Evolutionary conservation across 2,797 vertebrate genomes (phyloP), one percentile per base, ranked within the genome.

Genomic region (Thamnophis elegans): DNA sequence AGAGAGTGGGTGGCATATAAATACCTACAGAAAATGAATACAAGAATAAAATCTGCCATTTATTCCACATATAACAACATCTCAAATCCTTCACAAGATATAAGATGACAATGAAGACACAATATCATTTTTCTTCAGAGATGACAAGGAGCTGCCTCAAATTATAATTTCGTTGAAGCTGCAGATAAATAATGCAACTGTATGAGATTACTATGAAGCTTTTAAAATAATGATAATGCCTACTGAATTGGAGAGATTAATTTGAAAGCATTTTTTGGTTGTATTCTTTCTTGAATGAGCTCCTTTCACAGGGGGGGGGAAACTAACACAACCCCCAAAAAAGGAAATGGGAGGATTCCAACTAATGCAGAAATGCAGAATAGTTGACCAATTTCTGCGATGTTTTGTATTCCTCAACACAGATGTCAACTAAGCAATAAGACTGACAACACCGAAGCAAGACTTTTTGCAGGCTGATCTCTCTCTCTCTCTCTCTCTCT

Each of bases 381-480:
- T 94, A 92, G 94, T 96, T 96, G 95, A 90, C 91, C 58, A 91
- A 22, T 87, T 94, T 90, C 90, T 93, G 92, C 92, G 94, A 95
- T 96, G 94, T 96, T 91, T 96, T 95, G 95, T 95, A 96, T 96
- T 97, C 96, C 60, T 55, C 94, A 94, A 94, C 68, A 93, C 91
- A 93, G 91, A 68, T 89, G 92, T 96, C 95, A 95, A 92, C 94
- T 95, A 95, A 94, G 95, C 88, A 88, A 94, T 85, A 92, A 94
- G 93, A 95, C 59, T 97, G 96, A 96, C 95, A 97, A 95, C 93
- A 95, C 94, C 95, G 96, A 97, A 95, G 92, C 1, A 82, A 88
- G 96, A 94, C 97, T 97, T 97, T 95, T 96, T 96, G 96, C 93
- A 91, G 90, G 93, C 95, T 94, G 87, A 56, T 92, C 85, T 95